These are phyloP conservation scores for Zonitis immaculata DNA, from an alignment of 2,888 invertebrate species.

Conservation along the genomic window DNA sequence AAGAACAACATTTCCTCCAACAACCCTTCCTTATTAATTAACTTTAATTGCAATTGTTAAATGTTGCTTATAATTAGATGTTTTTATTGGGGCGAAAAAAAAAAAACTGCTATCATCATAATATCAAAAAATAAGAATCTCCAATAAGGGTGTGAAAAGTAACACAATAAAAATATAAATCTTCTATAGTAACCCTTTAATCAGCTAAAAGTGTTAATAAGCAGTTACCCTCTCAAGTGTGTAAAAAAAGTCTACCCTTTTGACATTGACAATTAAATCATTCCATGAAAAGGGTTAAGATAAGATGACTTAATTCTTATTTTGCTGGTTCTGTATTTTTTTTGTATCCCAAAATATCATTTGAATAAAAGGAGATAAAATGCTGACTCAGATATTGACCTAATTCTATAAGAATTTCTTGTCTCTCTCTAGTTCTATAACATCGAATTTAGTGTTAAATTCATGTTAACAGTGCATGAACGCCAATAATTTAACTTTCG, in stretches of 20 bases:
- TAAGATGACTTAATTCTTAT: constrained; percentile 13
- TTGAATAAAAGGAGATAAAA: constrained; percentile 1
- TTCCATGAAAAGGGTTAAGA: constrained; percentile 14
- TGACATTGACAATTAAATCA: constrained; percentile 17
- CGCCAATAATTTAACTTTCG: background rate
- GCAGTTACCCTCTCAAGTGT: constrained; percentile 1
- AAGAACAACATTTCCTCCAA: too few relatives aligned
- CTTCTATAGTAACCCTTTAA: constrained; percentile 1
- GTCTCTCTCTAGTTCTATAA: too few relatives aligned
- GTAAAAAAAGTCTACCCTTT: background rate
- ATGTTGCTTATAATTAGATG: too few relatives aligned
- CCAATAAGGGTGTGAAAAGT: constrained; percentile 8
- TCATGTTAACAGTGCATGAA: constrained; percentile 5
- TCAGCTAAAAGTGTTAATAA: constrained; percentile 20
- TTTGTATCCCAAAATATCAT: background rate
- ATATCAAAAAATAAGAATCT: too few relatives aligned
- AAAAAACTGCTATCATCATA: too few relatives aligned
- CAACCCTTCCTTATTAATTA: too few relatives aligned
- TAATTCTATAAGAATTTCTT: too few relatives aligned
- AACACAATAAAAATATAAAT: constrained; percentile 11
- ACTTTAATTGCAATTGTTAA: too few relatives aligned
- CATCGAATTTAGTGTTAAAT: too few relatives aligned
- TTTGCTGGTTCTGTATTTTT: too few relatives aligned
- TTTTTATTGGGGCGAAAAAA: too few relatives aligned
- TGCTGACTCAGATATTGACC: constrained; percentile 8